Base-by-base conservation (phyloP, 2,888 invertebrate species). In the Masnerella sp. region DNA sequence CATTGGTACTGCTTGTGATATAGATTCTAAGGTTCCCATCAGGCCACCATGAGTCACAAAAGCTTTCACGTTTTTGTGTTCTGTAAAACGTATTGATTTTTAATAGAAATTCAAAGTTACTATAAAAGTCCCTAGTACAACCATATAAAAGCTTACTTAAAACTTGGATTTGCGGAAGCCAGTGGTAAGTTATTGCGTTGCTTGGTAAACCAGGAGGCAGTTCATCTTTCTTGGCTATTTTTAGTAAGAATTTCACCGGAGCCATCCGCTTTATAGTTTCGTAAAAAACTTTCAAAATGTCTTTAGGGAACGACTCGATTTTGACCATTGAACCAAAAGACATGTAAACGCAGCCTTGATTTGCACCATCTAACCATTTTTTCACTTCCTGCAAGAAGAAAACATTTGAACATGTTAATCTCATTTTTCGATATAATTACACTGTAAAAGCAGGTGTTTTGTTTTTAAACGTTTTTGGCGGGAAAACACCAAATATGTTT, bases 301-400 rank as follows among this genome's bases (percentile, higher is more conserved):
- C 40, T 17, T 77, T 72, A 0, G 85, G 80, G 25, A 85, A 86
- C 0, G 84, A 79, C 62, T 87, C 86, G 36, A 86, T 79, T 38
- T 80, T 83, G 2, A 87, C 68, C 82, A 87, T 84, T 0, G 87
- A 86, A 0, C 88, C 88, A 34, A 88, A 86, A 0, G 84, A 83
- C 25, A 88, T 77, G 25, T 83, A 85, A 5, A 88, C 64, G 28
- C 81, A 84, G 1, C 88, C 88, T 20, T 83, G 25, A 2, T 71
- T 74, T 42, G 85, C 83, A 0, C 79, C 81, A 52, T 86, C 82
- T 42, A 88, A 61, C 82, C 83, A 88, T 58, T 83, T 80, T 49
- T 84, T 28, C 0, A 87, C 65, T 5, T 84, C 82, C 87, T 87
- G 28, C n/a, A 36, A 36, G 5, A n/a, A n/a, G n/a, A n/a, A n/a